These are phyloP conservation scores for Tachysurus vachellii DNA, from an alignment of 2,113 vertebrate species.

Conservation along the genomic window DNA sequence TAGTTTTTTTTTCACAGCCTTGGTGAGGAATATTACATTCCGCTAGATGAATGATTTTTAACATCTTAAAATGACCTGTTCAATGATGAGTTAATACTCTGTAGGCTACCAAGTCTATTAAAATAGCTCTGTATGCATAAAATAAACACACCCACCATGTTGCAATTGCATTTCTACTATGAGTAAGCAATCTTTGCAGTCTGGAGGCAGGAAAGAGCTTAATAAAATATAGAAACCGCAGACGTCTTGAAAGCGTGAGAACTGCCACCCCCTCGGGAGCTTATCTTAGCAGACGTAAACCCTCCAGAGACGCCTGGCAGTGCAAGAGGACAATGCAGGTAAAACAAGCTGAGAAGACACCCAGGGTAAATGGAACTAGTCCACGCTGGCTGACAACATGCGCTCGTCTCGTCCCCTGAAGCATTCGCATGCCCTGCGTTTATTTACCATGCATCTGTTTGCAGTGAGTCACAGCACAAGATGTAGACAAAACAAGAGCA, in stretches of 20 bases:
- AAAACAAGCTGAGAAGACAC: background rate
- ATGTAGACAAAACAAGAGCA: background rate
- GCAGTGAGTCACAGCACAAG: background rate
- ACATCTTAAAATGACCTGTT: background rate
- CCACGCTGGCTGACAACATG: background rate
- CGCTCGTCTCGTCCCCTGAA: background rate
- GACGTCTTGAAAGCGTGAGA: background rate
- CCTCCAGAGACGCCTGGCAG: background rate
- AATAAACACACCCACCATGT: background rate
- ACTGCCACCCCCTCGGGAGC: background rate
- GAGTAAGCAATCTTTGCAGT: background rate
- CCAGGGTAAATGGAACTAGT: background rate
- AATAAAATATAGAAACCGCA: conserved; percentile 9
- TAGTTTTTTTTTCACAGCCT: background rate
- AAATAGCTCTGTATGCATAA: background rate
- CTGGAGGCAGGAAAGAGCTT: background rate
- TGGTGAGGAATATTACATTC: background rate
- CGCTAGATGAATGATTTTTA: background rate
- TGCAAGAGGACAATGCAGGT: background rate
- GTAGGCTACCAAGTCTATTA: background rate
- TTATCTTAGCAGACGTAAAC: background rate
- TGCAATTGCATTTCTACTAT: background rate
- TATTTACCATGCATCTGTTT: background rate
- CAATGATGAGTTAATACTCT: background rate
- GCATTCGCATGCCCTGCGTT: background rate